Evolutionary conservation across 2,797 vertebrate genomes (phyloP), one percentile per base, ranked within the genome.

Genomic region (Melanotaenia nigrans): DNA sequence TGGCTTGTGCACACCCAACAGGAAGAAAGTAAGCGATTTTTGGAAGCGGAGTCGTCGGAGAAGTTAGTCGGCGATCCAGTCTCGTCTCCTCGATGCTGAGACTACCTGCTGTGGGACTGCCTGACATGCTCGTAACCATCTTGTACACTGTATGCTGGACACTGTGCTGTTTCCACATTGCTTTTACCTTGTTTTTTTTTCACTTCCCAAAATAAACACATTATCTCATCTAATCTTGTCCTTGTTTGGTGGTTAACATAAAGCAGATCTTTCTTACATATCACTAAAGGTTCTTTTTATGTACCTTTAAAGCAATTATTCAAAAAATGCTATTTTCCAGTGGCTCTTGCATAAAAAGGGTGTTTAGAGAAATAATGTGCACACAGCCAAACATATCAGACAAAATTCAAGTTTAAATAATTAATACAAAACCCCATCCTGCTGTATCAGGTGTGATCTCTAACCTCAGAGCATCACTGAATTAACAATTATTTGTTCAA

Each of bases 401-500:
- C 86, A 71, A 79, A 70, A 65, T 85, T 65, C 68, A 81, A 77
- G 35, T 86, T 88, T 71, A 61, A 90, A 84, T 88, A 68, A 85
- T 92, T 90, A 90, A 90, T 91, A 90, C 81, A 92, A 93, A 92
- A 83, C 3, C 24, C 54, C 55, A 67, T 81, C 77, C 78, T 73
- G 68, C 69, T 74, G 25, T 68, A 35, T 81, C 69, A 73, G 73
- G 59, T 7, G 65, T 75, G 68, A 85, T 60, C 71, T 82, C 68
- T 32, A 60, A 61, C 61, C 55, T 81, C 81, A 79, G 82, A 85
- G 78, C 71, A 65, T 80, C 79, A 76, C 75, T 24, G 47, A 89
- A 80, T 90, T 73, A 40, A 78, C 77, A 76, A 83, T 33, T 33
- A 33, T 85, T 88, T 78, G 69, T 87, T 85, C 89, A 91, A 89